phyloP scores from a whole-genome alignment of 2,888 invertebrate species.

The Agonopterix arenella region DNA sequence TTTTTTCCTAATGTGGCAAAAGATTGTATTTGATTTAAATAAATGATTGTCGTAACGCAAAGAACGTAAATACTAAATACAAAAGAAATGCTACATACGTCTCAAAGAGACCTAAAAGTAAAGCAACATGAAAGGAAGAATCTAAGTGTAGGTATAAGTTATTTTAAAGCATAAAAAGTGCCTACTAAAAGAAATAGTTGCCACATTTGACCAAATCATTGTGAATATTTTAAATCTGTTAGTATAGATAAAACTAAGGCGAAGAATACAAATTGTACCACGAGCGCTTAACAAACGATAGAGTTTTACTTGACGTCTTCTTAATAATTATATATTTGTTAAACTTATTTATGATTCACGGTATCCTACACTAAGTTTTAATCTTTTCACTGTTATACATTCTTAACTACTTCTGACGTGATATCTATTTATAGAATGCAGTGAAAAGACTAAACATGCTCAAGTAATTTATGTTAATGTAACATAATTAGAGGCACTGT shows the following conservation, averaged over 20 bases:
- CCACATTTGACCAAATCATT: conserved; percentile 22
- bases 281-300: conserved; percentile 38
- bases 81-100: conserved; percentile 43
- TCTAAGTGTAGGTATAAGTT: too few relatives aligned
- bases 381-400: conserved; percentile 53
- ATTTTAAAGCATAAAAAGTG: conserved; percentile 7
- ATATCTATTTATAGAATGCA: conserved; percentile 25
- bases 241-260: conserved; percentile 17
- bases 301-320: conserved; percentile 42
- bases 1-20: conserved; percentile 37
- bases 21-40: conserved; percentile 20
- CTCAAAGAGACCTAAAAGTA: conserved; percentile 27
- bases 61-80: conserved; percentile 31
- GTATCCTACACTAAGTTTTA: conserved; percentile 64
- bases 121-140: neutral
- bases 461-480: conserved; percentile 77
- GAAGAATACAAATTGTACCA: conserved; percentile 43
- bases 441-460: conserved; percentile 69
- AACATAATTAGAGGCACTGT: conserved; percentile 78
- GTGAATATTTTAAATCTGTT: conserved; percentile 4
- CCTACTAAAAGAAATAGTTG: conserved; percentile 28
- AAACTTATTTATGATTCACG: conserved; percentile 54
- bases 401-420: conserved; percentile 3
- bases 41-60: conserved; percentile 9
- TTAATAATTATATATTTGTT: conserved; percentile 55